These are phyloP conservation scores for Myripristis jacobus DNA, from an alignment of 2,797 vertebrate genomes.

Conservation along the genomic window DNA sequence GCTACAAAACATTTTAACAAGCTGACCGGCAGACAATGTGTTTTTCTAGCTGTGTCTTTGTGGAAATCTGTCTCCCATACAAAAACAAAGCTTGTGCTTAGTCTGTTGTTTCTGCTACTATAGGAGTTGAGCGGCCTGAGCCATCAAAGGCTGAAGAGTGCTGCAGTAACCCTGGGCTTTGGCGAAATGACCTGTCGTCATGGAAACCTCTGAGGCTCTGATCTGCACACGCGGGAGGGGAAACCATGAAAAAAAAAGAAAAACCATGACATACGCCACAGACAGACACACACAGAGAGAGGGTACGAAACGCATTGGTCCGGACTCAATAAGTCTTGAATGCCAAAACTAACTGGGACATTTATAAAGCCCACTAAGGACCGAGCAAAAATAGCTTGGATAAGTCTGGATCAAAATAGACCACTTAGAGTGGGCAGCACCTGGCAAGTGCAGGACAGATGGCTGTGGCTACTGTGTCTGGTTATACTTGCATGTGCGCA, in stretches of 20 bases:
- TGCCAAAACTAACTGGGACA: slow-evolving; percentile 52
- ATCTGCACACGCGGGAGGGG: slow-evolving; percentile 29
- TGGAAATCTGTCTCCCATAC: slow-evolving; percentile 44
- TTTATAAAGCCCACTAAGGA: slow-evolving; percentile 59
- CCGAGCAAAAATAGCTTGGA: slow-evolving; percentile 66
- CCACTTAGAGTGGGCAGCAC: slow-evolving; percentile 72
- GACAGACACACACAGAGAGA: slow-evolving; percentile 33
- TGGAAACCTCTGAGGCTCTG: slow-evolving; percentile 50
- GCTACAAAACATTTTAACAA: slow-evolving; percentile 26
- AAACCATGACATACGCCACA: slow-evolving; percentile 29
- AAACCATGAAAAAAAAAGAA: slow-evolving; percentile 34
- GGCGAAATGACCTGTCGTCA: slow-evolving; percentile 50
- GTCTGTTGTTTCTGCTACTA: slow-evolving; percentile 30
- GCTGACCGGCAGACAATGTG: not conserved
- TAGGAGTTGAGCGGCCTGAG: slow-evolving; percentile 22
- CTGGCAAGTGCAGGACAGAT: slow-evolving; percentile 78
- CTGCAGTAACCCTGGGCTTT: slow-evolving; percentile 45
- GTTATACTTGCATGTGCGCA: slow-evolving; percentile 40
- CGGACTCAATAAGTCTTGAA: slow-evolving; percentile 56
- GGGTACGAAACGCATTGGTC: slow-evolving; percentile 34
- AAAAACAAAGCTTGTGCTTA: slow-evolving; percentile 41
- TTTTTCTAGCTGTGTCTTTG: slow-evolving; percentile 32
- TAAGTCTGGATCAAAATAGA: slow-evolving; percentile 71
- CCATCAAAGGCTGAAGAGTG: slow-evolving; percentile 61
- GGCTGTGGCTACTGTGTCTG: slow-evolving; percentile 61